Conservation (phyloP, 2,113 vertebrate genomes). For the Dromaius novaehollandiae region DNA sequence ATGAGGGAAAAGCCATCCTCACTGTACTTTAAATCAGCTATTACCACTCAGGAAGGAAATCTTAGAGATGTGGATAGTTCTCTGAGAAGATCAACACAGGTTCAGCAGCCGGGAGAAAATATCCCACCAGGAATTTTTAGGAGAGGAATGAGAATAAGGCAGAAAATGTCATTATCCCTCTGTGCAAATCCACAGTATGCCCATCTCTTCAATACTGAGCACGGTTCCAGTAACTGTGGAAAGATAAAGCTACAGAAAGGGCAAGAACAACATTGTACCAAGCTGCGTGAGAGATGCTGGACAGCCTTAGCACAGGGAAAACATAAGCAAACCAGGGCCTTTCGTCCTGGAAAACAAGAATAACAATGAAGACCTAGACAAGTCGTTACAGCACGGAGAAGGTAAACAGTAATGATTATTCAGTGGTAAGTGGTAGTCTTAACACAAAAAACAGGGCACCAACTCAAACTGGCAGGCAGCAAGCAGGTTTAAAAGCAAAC, state of each 20-base stretch:
- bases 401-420: slow-evolving; percentile 49
- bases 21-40: neutral
- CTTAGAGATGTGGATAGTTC: neutral
- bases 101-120: neutral
- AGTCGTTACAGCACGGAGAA: slow-evolving; percentile 14
- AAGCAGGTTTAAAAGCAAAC: slow-evolving; percentile 17
- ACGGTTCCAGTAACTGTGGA: neutral
- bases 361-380: slow-evolving; percentile 23
- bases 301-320: neutral
- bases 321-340: neutral
- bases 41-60: neutral
- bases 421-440: slow-evolving; percentile 25
- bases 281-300: neutral
- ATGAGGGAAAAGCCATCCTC: neutral
- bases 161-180: neutral
- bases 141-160: neutral
- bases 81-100: neutral
- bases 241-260: neutral
- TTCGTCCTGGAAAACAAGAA: slow-evolving; percentile 24
- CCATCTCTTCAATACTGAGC: neutral
- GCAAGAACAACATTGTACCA: neutral
- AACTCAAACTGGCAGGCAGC: slow-evolving; percentile 49
- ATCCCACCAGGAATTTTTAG: neutral
- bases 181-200: neutral
- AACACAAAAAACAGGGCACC: slow-evolving; percentile 43